Evolutionary conservation across 1,140 invertebrate species (phyloP).

Genomic region (Drosophila albomicans): DNA sequence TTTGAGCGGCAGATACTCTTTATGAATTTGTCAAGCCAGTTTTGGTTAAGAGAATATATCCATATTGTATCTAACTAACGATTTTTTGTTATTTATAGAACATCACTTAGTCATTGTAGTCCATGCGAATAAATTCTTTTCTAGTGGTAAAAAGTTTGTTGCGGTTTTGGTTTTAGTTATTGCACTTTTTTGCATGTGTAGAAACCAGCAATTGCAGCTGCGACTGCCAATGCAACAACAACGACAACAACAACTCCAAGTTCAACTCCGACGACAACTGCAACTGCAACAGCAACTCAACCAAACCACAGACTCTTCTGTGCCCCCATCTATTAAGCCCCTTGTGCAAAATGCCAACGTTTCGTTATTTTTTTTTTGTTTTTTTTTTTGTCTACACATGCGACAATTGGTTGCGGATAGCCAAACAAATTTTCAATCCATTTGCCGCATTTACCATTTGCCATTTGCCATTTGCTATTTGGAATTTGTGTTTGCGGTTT

Average conservation of each 20-base stretch:
- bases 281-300: not conserved
- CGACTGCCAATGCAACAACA: not conserved
- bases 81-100: not conserved
- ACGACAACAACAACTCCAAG: not conserved
- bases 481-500: slow-evolving; percentile 67
- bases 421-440: slow-evolving; percentile 44
- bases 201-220: not conserved
- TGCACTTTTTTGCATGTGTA: slow-evolving; percentile 47
- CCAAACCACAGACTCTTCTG: not conserved
- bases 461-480: slow-evolving; percentile 42
- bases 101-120: slow-evolving; percentile 2
- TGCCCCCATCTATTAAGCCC: not conserved
- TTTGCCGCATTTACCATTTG: slow-evolving; percentile 45
- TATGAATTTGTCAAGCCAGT: not conserved
- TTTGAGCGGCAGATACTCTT: not conserved
- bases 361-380: no score
- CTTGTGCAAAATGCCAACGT: not conserved
- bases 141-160: slow-evolving; percentile 52
- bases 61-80: no score
- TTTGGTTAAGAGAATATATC: no score
- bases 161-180: slow-evolving; percentile 62
- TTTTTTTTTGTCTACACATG: not conserved
- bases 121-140: not conserved
- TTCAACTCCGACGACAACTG: not conserved
- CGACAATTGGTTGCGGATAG: slow-evolving; percentile 38